Base-by-base conservation (phyloP, 2,797 vertebrate genomes). In the Alauda arvensis region DNA sequence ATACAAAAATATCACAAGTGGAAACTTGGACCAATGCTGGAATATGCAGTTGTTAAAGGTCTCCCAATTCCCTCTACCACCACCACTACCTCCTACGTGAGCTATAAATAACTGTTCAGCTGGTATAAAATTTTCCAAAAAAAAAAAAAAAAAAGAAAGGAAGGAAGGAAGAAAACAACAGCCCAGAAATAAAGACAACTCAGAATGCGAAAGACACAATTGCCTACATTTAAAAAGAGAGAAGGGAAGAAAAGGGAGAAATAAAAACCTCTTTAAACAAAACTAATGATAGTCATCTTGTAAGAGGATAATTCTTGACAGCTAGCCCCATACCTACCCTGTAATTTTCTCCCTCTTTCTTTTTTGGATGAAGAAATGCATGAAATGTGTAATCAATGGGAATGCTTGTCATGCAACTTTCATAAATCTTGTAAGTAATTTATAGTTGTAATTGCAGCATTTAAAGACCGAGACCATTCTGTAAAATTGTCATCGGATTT, bases 261-360 rank as follows among this genome's bases (percentile, higher is more conserved):
- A 86, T 80, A 93, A 94, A 95, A 94, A 53, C 21, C 70, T 83
- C 75, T 91, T 95, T 77, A 95, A 92, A 92, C 76, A 93, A 93
- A 95, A 86, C 83, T 95, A 92, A 95, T 95, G 90, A 94, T 79
- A 95, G 87, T 91, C 90, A 93, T 92, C 88, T 91, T 90, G 70
- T 83, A 93, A 93, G 78, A 90, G 65, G 91, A 93, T 93, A 93
- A 94, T 95, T 88, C 85, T 93, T 95, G 95, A 94, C 91, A 95
- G 87, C 85, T 93, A 93, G 71, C 88, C 90, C 77, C 72, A 89
- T 43, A 33, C 56, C 89, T 91, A 90, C 77, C 83, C 90, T 85
- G 81, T 85, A 87, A 77, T 83, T 88, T 94, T 86, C 79, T 91
- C 82, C 76, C 57, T 88, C 31, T 77, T 93, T 93, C 80, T 91